Evolutionary conservation across 2,888 invertebrate species (phyloP).

Genomic region (Tenthredo amoena): DNA sequence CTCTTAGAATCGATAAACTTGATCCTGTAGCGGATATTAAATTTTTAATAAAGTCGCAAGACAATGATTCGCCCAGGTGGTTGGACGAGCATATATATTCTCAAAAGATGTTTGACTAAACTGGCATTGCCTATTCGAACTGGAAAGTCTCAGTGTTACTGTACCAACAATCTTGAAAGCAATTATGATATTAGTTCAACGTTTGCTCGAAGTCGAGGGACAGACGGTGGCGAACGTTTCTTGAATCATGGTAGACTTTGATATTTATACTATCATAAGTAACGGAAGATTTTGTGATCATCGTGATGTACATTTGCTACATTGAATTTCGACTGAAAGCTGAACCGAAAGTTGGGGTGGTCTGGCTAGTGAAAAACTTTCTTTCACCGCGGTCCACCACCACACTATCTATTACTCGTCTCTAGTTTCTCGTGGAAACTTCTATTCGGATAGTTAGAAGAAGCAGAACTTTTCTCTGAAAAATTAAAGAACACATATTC

Average conservation of each 20-base stretch:
- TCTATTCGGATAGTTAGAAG: background rate
- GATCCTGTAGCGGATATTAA: background rate
- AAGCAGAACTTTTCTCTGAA: background rate
- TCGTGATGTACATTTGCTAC: slow-evolving; percentile 49
- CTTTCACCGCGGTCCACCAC: slow-evolving; percentile 9
- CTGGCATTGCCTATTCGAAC: background rate
- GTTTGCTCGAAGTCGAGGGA: slow-evolving; percentile 61
- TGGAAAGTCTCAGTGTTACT: slow-evolving; percentile 56
- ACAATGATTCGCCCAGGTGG: background rate
- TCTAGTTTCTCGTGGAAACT: slow-evolving; percentile 8
- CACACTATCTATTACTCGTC: background rate
- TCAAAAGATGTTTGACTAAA: slow-evolving; percentile 10
- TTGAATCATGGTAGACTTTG: background rate
- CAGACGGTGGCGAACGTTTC: slow-evolving; percentile 60
- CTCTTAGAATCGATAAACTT: background rate
- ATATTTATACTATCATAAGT: slow-evolving; percentile 46
- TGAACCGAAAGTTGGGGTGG: slow-evolving; percentile 30
- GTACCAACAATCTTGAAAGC: slow-evolving; percentile 69
- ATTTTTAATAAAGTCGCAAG: background rate
- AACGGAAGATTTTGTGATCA: slow-evolving; percentile 41
- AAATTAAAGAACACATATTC: background rate
- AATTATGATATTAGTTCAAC: slow-evolving; percentile 73
- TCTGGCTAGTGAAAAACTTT: slow-evolving; percentile 46
- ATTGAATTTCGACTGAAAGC: slow-evolving; percentile 41
- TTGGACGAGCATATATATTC: background rate